phyloP scores from a whole-genome alignment of 2,113 vertebrate genomes.

The Anguilla japonica region DNA sequence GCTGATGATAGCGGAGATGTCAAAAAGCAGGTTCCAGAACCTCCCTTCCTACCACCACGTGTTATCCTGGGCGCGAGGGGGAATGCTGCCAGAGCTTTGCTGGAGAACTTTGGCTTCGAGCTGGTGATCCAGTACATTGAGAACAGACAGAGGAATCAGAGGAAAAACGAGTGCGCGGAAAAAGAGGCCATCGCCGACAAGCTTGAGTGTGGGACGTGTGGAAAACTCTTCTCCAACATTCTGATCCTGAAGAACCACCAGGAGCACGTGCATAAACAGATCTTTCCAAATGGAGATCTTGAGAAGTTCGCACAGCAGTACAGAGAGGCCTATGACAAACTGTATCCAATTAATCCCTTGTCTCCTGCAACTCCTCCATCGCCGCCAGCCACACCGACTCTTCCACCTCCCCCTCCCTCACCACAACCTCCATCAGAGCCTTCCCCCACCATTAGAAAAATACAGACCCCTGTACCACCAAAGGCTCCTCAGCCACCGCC shows the following conservation, averaged over 20 bases:
- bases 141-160: constrained; percentile 95
- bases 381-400: constrained; percentile 76
- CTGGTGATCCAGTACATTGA: constrained; percentile 98
- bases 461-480: constrained; percentile 71
- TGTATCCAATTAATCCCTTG: constrained; percentile 91
- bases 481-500: constrained; percentile 81
- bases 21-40: constrained; percentile 87
- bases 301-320: constrained; percentile 97
- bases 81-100: constrained; percentile 92
- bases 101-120: constrained; percentile 98
- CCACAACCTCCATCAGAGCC: constrained; percentile 80
- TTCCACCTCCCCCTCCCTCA: constrained; percentile 37
- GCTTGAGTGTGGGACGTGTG: constrained; percentile 90
- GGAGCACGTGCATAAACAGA: constrained; percentile 94
- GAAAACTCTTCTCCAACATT: constrained; percentile 96
- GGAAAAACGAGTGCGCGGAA: constrained; percentile 84
- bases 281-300: constrained; percentile 90
- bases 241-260: constrained; percentile 98
- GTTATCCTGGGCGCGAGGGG: constrained; percentile 95
- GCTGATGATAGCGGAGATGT: constrained; percentile 89
- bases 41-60: constrained; percentile 86
- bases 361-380: constrained; percentile 92
- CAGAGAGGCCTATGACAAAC: constrained; percentile 96
- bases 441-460: constrained; percentile 75
- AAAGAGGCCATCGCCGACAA: constrained; percentile 81